These are phyloP conservation scores for Bolborhynchus lineola DNA, from an alignment of 2,113 vertebrate genomes.

Conservation along the genomic window DNA sequence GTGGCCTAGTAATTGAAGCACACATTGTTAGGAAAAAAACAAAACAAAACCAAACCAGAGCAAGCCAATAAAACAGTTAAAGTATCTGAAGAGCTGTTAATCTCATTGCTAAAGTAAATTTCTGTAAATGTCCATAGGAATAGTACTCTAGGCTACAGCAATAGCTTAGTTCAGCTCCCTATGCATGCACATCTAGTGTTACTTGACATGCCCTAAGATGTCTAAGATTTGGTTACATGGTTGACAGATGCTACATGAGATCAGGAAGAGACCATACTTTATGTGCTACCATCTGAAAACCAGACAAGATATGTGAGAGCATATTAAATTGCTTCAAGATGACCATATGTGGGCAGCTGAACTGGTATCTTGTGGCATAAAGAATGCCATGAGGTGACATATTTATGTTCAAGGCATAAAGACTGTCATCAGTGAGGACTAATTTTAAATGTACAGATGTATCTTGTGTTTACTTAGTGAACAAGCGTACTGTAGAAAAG, in stretches of 20 bases:
- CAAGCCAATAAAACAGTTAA: background rate
- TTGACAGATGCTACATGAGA: background rate
- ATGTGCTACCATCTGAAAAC: background rate
- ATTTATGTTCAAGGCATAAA: background rate
- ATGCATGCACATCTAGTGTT: background rate
- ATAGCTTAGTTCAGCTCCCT: background rate
- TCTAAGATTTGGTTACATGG: background rate
- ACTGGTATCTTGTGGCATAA: background rate
- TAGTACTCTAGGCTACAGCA: background rate
- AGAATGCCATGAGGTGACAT: background rate
- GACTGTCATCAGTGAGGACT: background rate
- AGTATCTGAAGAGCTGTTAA: background rate
- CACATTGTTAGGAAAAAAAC: background rate
- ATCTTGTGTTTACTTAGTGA: background rate
- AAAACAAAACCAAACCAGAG: background rate
- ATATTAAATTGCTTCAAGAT: background rate
- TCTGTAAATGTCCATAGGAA: background rate
- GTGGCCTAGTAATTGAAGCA: background rate
- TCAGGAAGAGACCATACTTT: background rate
- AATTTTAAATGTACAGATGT: background rate
- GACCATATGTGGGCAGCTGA: background rate
- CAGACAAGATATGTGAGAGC: rapidly evolving
- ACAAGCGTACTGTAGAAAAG: background rate
- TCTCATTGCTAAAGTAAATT: background rate
- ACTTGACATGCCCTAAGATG: background rate